Evolutionary conservation across 2,113 vertebrate species (phyloP), one percentile per base, ranked within the genome.

Genomic region (Formicarius rufipectus): DNA sequence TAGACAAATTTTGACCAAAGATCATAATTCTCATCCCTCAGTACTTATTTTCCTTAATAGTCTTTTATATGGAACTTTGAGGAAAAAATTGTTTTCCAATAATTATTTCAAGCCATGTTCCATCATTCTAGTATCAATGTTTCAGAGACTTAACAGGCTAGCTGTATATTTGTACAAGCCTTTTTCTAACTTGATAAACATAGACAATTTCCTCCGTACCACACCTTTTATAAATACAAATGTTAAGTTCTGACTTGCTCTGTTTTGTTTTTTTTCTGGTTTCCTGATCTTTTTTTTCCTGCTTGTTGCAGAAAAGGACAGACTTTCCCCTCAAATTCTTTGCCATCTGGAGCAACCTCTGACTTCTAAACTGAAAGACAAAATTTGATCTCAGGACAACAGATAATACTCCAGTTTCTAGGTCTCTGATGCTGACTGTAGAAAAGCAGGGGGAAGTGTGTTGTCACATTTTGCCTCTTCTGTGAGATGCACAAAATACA

Each of bases 341-440:
- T 49, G 45, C 42, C 30, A 33, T 78, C 62, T 82, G 62, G 67
- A 75, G 56, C 40, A 85, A 14, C 24, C 37, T 78, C 31, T 68
- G 52, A 33, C 52, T 95, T 62, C 31, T 68, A 78, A 91, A 84
- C 56, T 79, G 66, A 95, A 95, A 91, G 74, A 40, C 72, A 89
- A 93, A 90, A 89, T 75, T 89, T 87, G 76, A 84, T 93, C 64
- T 12, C 2, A 13, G 64, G 28, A 56, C 83, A 68, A 94, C 79
- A 82, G 30, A 25, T 39, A 55, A 31, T 12, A 35, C 10, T 19
- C 22, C 5, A 17, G 20, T 85, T 78, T 90, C 59, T 59, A 75
- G 55, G 30, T 88, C 63, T 81, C 50, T 67, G 28, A 80, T 75
- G 68, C n/a, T 73, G 68, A 20, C 56, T 45, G 56, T 40, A 77